Conservation (phyloP, 2,113 vertebrate genomes). For the Taurulus bubalis region DNA sequence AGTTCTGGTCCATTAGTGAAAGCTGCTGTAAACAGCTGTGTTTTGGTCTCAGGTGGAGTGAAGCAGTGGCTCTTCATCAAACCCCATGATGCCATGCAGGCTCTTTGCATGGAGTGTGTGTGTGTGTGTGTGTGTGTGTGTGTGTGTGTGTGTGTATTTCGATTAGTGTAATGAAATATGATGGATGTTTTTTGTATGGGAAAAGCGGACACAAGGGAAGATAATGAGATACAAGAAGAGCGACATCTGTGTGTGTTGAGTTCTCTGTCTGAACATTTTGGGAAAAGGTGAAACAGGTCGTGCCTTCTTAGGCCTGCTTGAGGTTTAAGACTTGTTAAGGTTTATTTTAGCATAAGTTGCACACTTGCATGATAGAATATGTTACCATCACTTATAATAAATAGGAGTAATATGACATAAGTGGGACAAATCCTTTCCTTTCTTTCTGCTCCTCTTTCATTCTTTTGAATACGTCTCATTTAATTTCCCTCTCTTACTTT, state of each 20-base stretch:
- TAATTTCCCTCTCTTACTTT: neutral
- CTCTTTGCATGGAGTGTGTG: neutral
- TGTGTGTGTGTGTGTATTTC: no score
- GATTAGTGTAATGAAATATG: neutral
- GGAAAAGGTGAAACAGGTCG: neutral
- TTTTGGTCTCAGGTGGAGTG: slow-evolving; percentile 51
- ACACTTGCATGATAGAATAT: neutral
- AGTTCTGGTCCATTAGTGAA: slow-evolving; percentile 39
- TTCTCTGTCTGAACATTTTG: neutral
- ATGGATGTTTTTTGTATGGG: neutral
- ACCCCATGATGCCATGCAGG: slow-evolving; percentile 18
- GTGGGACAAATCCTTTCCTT: slow-evolving; percentile 4
- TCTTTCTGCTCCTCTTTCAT: neutral
- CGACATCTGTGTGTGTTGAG: neutral
- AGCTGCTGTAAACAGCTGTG: slow-evolving; percentile 49
- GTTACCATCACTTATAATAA: slow-evolving; percentile 10
- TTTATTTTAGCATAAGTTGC: neutral
- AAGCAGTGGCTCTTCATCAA: slow-evolving; percentile 23
- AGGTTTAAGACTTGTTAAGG: neutral
- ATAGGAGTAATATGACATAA: slow-evolving; percentile 10
- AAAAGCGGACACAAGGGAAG: no score
- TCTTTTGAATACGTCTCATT: neutral
- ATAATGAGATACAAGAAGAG: neutral
- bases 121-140: no score
- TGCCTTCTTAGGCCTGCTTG: neutral